phyloP scores from a whole-genome alignment of 2,888 invertebrate species.

The Dyspetes luteomarginatus region DNA sequence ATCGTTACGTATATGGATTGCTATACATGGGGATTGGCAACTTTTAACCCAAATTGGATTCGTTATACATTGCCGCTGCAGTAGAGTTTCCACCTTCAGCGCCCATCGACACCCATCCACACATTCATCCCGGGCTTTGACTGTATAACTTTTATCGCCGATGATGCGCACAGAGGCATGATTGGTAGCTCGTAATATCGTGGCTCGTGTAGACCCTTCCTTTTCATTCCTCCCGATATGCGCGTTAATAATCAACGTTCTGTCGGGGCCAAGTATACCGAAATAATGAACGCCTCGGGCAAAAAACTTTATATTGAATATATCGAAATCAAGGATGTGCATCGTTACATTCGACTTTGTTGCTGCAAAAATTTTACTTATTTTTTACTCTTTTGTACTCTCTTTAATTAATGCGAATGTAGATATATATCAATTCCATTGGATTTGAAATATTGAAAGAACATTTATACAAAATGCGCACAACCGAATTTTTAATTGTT shows the following conservation, averaged over 20 bases:
- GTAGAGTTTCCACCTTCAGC: slow-evolving; percentile 17
- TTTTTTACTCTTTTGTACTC: not conserved
- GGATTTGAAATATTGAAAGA: too few species aligned
- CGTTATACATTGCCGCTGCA: slow-evolving; percentile 48
- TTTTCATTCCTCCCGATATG: not conserved
- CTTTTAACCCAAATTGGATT: slow-evolving; percentile 55
- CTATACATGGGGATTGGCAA: slow-evolving; percentile 24
- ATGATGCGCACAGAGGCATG: not conserved
- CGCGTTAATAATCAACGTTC: not conserved
- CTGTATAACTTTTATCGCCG: not conserved
- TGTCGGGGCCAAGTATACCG: not conserved
- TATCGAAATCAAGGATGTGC: not conserved
- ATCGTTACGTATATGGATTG: slow-evolving; percentile 8
- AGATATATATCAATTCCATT: too few species aligned
- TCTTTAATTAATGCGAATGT: not conserved
- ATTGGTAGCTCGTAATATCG: not conserved
- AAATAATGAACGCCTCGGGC: not conserved
- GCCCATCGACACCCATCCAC: not conserved
- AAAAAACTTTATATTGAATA: not conserved
- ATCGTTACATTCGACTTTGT: not conserved
- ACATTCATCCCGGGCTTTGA: slow-evolving; percentile 18
- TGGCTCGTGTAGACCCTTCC: not conserved
- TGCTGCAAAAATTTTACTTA: not conserved
- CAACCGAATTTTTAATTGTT: too few species aligned
- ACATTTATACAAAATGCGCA: too few species aligned